A percentile compares a stretch with the other conserved stretches of the same genome.
Evolutionary conservation across 2,888 invertebrate genomes (phyloP).

Genomic region (Sinodicranocentrus sp.): DNA sequence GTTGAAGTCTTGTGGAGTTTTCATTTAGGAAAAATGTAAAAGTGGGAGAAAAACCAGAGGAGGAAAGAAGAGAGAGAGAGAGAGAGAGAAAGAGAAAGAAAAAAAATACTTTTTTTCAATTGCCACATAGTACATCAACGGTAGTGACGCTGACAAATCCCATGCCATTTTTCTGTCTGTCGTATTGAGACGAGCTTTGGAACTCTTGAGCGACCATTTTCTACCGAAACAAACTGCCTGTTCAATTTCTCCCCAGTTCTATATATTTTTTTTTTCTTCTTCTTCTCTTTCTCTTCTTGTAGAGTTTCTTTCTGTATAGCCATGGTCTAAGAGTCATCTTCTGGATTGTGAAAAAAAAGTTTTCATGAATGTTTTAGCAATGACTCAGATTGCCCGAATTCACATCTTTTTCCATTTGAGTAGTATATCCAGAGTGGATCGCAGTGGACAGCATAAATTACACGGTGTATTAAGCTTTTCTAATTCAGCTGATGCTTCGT

Average conservation of each 20-base stretch:
- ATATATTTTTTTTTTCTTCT: constrained; percentile 6
- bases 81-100: background rate
- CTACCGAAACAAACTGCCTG: constrained; percentile 26
- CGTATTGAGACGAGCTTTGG: constrained; percentile 70
- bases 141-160: constrained; percentile 77
- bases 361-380: constrained; percentile 70
- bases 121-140: constrained; percentile 72
- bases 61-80: constrained; percentile 11
- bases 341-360: constrained; percentile 58
- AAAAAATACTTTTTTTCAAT: constrained; percentile 52
- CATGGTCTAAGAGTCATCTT: constrained; percentile 64
- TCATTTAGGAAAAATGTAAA: constrained; percentile 5
- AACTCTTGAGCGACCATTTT: constrained; percentile 50
- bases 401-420: constrained; percentile 49
- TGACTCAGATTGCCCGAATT: constrained; percentile 67
- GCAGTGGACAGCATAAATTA: constrained; percentile 68
- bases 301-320: no score
- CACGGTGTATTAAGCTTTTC: constrained; percentile 67
- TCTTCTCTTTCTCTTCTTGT: no score
- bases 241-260: constrained; percentile 19
- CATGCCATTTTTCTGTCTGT: constrained; percentile 76
- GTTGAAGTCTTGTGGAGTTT: background rate
- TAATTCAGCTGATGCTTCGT: constrained; percentile 67
- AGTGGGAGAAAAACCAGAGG: constrained; percentile 16
- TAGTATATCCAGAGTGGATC: background rate